Evolutionary conservation across 2,797 vertebrate genomes (phyloP), one percentile per base, ranked within the genome.

Genomic region (Acanthis flammea): DNA sequence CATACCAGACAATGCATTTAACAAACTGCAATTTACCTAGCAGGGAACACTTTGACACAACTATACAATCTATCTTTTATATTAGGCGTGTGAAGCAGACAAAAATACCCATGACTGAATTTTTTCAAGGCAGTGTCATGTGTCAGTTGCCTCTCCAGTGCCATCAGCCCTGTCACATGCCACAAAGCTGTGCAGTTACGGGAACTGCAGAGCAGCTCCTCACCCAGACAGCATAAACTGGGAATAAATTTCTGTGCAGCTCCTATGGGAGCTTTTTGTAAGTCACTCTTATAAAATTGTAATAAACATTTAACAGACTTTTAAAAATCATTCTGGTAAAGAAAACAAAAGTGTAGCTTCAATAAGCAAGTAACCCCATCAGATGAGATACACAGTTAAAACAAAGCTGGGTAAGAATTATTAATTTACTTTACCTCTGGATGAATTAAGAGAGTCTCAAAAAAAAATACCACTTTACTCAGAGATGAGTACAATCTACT

Each of bases 111-210:
- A 51, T 0, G 37, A 58, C 18, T 68, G 47, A 21, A 14, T 75
- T 70, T 84, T 93, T 86, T 85, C 76, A 76, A 44, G 57, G 22
- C 50, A 61, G 33, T 47, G 31, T 85, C 84, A 50, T 55, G n/a
- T 76, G 24, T 70, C 57, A 6, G 25, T 39, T 73, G 72, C 51
- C 57, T 79, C 79, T 76, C 65, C 71, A 48, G 13, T 28, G 30
- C 70, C 79, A 70, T 16, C 76, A 76, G 54, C 30, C 47, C 60
- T 3, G 0, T 74, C 88, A 86, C 77, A 73, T 60, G 77, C 37
- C 80, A 42, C 0, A 0, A 61, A 61, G 58, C 62, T 1, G 0
- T 0, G 2, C 35, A 33, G 25, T 37, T 37, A 61, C 0, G 0
- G 42, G 41, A 90, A 25, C n/a, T 51, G 54, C 35, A 47, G 28